Evolutionary conservation across 2,888 invertebrate genomes (phyloP).

Genomic region (Patella caerulea): DNA sequence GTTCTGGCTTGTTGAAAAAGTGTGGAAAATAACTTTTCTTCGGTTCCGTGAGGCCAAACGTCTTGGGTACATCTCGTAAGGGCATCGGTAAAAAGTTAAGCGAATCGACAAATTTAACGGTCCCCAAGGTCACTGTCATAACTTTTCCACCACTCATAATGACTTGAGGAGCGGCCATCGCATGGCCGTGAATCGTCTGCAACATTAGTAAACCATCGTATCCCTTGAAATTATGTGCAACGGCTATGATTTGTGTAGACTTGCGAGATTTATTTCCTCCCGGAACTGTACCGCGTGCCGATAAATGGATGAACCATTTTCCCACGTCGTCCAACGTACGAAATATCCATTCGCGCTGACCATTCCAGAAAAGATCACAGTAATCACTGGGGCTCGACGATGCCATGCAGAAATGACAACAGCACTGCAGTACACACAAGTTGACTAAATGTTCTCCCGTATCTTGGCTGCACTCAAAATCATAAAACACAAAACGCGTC

Average conservation of each 20-base stretch:
- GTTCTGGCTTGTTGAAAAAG: background rate
- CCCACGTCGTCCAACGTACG: background rate
- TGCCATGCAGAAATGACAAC: background rate
- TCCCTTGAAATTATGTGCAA: conserved; percentile 8
- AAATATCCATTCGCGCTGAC: background rate
- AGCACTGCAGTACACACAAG: no score
- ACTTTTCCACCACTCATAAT: background rate
- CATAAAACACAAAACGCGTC: background rate
- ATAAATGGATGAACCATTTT: background rate
- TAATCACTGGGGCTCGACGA: background rate
- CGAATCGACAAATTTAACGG: background rate
- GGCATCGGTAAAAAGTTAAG: background rate
- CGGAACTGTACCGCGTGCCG: background rate
- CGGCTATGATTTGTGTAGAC: background rate
- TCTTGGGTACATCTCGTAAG: no score
- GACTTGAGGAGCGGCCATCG: background rate
- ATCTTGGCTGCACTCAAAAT: background rate
- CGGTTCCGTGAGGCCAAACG: no score
- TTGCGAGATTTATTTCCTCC: background rate
- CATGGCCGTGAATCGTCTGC: background rate
- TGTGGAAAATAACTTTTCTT: no score
- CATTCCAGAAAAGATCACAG: background rate
- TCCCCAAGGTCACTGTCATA: background rate
- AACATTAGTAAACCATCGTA: background rate
- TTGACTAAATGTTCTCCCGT: background rate